Conservation (phyloP, 1,140 invertebrate species). For the Zaprionus kolodkinae region DNA sequence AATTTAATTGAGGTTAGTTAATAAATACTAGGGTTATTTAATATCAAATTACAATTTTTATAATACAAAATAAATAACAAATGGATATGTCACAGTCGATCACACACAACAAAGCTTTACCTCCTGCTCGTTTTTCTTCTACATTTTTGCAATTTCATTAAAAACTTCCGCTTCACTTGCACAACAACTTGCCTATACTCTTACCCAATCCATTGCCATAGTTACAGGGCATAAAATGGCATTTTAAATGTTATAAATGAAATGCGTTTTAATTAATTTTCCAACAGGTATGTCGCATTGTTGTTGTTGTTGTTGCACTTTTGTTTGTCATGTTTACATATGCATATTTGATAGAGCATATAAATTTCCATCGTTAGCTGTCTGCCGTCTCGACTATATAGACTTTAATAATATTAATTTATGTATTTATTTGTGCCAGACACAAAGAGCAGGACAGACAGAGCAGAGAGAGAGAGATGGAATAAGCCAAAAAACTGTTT, state of each 20-base stretch:
- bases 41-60: too few species aligned
- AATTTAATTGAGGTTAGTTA: too few species aligned
- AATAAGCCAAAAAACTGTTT: constrained; percentile 5
- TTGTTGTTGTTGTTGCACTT: constrained; percentile 29
- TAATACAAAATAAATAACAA: too few species aligned
- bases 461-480: not conserved
- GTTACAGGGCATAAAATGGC: constrained; percentile 37
- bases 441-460: constrained; percentile 9
- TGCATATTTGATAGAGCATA: constrained; percentile 79
- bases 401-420: constrained; percentile 68
- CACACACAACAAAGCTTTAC: too few species aligned
- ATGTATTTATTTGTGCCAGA: constrained; percentile 59
- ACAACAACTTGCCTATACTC: not conserved
- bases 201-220: not conserved
- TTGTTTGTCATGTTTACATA: constrained; percentile 75
- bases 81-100: too few species aligned
- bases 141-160: not conserved
- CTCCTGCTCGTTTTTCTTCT: not conserved
- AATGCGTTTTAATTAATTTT: constrained; percentile 81
- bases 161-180: not conserved
- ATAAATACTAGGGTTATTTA: too few species aligned
- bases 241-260: constrained; percentile 73
- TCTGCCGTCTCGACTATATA: constrained; percentile 37
- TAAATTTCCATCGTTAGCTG: constrained; percentile 71
- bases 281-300: constrained; percentile 27